These are phyloP conservation scores for Pseudochirops corinnae DNA, from an alignment of 2,797 vertebrate genomes.

Conservation along the genomic window DNA sequence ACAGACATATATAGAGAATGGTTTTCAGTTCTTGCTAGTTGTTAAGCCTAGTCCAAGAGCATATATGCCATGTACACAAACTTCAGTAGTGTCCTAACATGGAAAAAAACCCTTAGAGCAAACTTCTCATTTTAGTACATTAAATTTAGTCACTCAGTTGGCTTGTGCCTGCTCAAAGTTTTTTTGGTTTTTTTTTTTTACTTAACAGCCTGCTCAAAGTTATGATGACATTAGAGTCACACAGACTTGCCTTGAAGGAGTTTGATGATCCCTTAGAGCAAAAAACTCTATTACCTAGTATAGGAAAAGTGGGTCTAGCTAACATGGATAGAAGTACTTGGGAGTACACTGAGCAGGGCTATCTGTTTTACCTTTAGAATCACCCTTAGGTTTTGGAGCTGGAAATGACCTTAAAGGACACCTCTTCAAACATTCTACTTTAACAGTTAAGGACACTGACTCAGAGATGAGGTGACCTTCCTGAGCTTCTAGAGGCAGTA, in stretches of 20 bases:
- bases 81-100: not conserved
- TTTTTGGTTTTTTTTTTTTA: too few species aligned
- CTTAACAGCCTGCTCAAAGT: not conserved
- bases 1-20: slow-evolving; percentile 16
- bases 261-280: not conserved
- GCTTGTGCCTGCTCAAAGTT: not conserved
- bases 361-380: not conserved
- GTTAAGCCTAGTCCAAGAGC: slow-evolving; percentile 13
- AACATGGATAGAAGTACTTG: not conserved
- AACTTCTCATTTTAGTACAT: not conserved
- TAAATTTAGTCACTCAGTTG: not conserved
- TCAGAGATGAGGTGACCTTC: slow-evolving; percentile 45
- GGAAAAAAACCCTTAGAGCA: not conserved
- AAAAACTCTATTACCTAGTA: not conserved
- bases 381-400: not conserved
- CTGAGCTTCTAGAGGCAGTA: slow-evolving; percentile 25
- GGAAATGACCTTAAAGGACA: not conserved
- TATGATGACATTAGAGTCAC: not conserved
- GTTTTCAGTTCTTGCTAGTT: slow-evolving; percentile 8
- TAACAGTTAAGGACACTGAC: not conserved
- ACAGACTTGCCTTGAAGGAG: not conserved
- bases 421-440: not conserved
- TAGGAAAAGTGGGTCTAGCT: not conserved
- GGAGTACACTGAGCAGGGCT: not conserved
- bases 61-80: not conserved